These are phyloP conservation scores for Acromyrmex echinatior DNA, from an alignment of 1,140 invertebrate genomes.

Conservation along the genomic window DNA sequence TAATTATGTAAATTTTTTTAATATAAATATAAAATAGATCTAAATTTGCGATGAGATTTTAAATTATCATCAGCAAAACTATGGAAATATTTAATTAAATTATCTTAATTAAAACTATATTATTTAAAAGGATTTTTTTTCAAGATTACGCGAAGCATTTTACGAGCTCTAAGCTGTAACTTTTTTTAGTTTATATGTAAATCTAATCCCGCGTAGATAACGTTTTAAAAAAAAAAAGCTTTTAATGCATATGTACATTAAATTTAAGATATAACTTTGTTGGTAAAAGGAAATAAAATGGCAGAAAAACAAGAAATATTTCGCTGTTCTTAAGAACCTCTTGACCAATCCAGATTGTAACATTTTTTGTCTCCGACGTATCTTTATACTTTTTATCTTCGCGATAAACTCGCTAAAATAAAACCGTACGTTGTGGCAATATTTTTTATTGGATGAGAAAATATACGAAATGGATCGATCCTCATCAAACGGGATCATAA, in stretches of 20 bases:
- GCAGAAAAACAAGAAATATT: constrained; percentile 23
- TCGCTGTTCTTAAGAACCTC: constrained; percentile 9
- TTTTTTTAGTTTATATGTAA: not conserved
- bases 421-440: constrained; percentile 49
- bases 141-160: not conserved
- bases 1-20: not conserved
- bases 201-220: not conserved
- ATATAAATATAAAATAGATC: not conserved
- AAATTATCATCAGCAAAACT: not conserved
- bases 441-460: constrained; percentile 57
- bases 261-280: constrained; percentile 19
- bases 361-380: constrained; percentile 29
- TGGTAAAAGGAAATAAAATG: not conserved
- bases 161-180: not conserved
- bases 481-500: constrained; percentile 38
- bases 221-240: not conserved
- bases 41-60: not conserved
- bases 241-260: not conserved
- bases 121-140: not conserved
- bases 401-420: constrained; percentile 46
- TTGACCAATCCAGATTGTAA: constrained; percentile 9
- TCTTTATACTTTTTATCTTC: constrained; percentile 21
- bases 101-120: not conserved
- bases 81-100: not conserved
- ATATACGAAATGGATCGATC: constrained; percentile 49